Base-by-base conservation (phyloP, 2,113 vertebrate species). In the Ahaetulla prasina region DNA sequence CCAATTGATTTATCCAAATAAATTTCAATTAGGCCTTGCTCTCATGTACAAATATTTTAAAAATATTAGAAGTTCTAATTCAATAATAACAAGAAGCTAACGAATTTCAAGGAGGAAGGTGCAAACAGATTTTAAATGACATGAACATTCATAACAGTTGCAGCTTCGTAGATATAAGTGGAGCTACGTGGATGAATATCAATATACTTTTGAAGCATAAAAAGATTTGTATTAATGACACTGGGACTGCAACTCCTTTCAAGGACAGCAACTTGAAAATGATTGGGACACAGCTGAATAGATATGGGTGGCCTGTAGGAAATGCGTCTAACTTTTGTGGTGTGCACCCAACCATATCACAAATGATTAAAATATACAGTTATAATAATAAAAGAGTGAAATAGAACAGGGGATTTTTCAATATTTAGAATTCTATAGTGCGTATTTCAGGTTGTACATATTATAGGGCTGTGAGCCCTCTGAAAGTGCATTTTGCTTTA, bases 61-160 rank as follows among this genome's bases (percentile, higher is more conserved):
- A 80, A 80, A 80, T 39, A 39, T 80, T 74, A 74, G 30, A 68
- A 68, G n/a, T 90, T 90, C 22, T 89, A 94, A 90, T 91, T 95
- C 52, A 93, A 45, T 63, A 60, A 90, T 22, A 14, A 20, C 3
- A 74, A 50, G 91, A 91, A 93, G 63, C 5, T 20, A 53, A 91
- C 80, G 7, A 86, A 86, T 74, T 90, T 68, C 88, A 91, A 80
- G 89, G 90, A 18, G 87, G 87, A 88, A 89, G 8, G 11, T 23
- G 35, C 53, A 23, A 91, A 90, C 54, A 74, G 43, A 80, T 89
- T 93, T 90, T 80, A 47, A 80, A 9, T 55, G 85, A 50, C 47
- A 22, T 50, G 27, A 84, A 92, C 18, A 84, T 89, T 89, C 20
- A 23, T 53, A 84, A 43, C 88, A 87, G n/a, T 47, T 85, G 54